phyloP scores from a whole-genome alignment of 2,113 vertebrate species.

The Heliornis fulica region DNA sequence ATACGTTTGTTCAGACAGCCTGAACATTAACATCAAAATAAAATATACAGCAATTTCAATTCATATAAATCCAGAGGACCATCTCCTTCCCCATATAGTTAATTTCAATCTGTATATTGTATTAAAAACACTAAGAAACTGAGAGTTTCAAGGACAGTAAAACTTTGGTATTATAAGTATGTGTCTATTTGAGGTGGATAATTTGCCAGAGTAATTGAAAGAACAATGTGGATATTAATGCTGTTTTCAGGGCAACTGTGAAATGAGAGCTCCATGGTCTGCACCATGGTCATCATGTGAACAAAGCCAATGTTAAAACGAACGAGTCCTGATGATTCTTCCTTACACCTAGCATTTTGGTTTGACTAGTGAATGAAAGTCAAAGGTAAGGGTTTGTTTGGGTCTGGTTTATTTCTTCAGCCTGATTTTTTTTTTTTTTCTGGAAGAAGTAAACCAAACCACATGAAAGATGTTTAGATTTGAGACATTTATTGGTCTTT shows the following conservation, averaged over 20 bases:
- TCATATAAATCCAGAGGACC: background rate
- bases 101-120: background rate
- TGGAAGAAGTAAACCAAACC: background rate
- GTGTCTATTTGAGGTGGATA: background rate
- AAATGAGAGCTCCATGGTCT: background rate
- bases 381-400: background rate
- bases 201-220: background rate
- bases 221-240: background rate
- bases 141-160: background rate
- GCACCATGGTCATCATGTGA: background rate
- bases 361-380: background rate
- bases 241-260: background rate
- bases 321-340: background rate
- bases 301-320: background rate
- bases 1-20: background rate
- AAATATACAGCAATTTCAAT: background rate
- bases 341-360: background rate
- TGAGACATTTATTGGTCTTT: background rate
- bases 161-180: background rate
- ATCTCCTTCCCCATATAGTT: background rate
- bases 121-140: background rate
- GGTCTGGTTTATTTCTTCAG: background rate
- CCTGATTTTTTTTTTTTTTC: background rate
- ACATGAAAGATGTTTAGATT: background rate
- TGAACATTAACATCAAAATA: background rate